These are phyloP conservation scores for Aulostomus chinensis DNA, from an alignment of 2,797 vertebrate species.

Conservation along the genomic window DNA sequence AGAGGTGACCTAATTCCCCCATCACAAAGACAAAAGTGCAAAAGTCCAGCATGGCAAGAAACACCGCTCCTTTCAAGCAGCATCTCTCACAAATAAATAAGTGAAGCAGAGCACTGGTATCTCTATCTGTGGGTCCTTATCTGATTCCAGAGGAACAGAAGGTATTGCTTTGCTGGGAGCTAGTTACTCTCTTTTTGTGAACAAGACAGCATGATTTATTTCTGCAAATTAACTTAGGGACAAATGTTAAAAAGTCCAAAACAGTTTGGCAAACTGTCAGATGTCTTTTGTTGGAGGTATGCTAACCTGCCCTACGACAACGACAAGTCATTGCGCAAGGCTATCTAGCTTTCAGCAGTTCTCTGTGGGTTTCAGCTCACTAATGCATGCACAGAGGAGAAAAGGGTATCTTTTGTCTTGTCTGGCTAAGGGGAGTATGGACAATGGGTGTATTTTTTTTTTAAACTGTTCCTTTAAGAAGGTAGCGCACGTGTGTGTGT, in stretches of 20 bases:
- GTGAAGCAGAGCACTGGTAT: constrained; percentile 16
- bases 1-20: constrained; percentile 64
- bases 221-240: constrained; percentile 32
- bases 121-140: constrained; percentile 14
- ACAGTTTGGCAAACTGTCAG: constrained; percentile 2
- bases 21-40: constrained; percentile 53
- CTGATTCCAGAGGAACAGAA: constrained; percentile 36
- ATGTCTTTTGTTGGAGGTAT: too few relatives aligned
- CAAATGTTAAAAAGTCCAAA: constrained; percentile 20
- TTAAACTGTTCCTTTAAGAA: too few relatives aligned
- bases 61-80: constrained; percentile 8
- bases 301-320: too few relatives aligned
- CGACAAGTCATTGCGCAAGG: too few relatives aligned
- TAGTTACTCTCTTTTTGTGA: constrained; percentile 5
- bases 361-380: too few relatives aligned
- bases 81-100: constrained; percentile 37
- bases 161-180: constrained; percentile 24
- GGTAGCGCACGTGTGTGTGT: too few relatives aligned
- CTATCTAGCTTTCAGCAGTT: too few relatives aligned
- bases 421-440: too few relatives aligned
- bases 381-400: too few relatives aligned
- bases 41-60: constrained; percentile 29
- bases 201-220: constrained; percentile 40
- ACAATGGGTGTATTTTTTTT: too few relatives aligned
- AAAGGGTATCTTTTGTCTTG: too few relatives aligned